These are phyloP conservation scores for Penaeus monodon DNA, from an alignment of 2,888 invertebrate genomes.

Conservation along the genomic window DNA sequence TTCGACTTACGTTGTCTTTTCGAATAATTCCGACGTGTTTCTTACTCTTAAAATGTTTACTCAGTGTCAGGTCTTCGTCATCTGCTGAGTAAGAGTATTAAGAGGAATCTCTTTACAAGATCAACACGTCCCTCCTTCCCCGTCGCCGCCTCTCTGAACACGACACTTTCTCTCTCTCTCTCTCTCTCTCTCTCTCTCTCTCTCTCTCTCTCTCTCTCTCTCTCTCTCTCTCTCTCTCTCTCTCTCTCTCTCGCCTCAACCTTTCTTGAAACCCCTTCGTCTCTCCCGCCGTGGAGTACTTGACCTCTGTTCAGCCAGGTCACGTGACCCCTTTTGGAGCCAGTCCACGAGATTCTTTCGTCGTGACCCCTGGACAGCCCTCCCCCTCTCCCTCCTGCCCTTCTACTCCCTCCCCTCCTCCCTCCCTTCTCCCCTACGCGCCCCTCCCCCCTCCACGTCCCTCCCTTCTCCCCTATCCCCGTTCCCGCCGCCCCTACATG, in stretches of 20 bases:
- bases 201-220: constrained; percentile 2
- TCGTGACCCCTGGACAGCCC: background rate
- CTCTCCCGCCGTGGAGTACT: background rate
- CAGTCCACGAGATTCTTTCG: constrained; percentile 11
- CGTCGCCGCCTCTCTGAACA: too few species aligned
- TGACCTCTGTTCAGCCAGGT: constrained; percentile 1
- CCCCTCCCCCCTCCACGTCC: background rate
- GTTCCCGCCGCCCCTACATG: constrained; percentile 5
- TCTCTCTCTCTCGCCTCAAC: background rate
- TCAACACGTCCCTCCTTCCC: too few species aligned
- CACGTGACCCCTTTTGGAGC: background rate
- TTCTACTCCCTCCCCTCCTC: background rate
- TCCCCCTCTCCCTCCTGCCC: background rate
- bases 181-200: background rate
- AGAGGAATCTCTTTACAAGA: too few species aligned
- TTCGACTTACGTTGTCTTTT: too few species aligned
- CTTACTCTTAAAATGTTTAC: too few species aligned
- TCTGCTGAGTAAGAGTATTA: too few species aligned
- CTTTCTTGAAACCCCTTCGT: background rate
- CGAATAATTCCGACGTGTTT: too few species aligned
- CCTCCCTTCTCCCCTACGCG: background rate
- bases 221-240: background rate
- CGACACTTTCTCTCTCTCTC: background rate
- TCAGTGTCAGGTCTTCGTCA: too few species aligned
- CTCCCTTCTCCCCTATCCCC: background rate